A percentile compares a stretch with the other conserved stretches of the same genome.
phyloP scores from a whole-genome alignment of 2,797 vertebrate genomes.

The Peromyscus melanophrys region DNA sequence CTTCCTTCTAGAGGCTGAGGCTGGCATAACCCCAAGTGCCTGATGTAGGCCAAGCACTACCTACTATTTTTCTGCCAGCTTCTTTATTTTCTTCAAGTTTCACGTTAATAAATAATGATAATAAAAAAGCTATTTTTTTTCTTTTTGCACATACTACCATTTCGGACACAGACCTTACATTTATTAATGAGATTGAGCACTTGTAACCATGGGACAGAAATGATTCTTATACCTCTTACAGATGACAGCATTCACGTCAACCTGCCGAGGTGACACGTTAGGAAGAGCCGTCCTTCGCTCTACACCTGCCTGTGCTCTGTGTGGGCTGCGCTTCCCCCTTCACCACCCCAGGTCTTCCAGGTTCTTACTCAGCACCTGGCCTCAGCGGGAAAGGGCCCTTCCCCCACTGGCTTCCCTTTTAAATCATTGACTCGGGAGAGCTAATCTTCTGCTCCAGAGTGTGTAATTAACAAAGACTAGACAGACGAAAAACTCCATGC shows the following conservation, averaged over 20 bases:
- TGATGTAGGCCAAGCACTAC: not conserved
- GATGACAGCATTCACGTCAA: not conserved
- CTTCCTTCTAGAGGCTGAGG: not conserved
- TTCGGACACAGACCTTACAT: constrained; percentile 17
- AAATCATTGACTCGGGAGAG: constrained; percentile 36
- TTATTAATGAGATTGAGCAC: not conserved
- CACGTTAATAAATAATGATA: constrained; percentile 46
- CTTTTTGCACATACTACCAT: not conserved
- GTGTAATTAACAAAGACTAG: constrained; percentile 59
- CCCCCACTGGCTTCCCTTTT: not conserved
- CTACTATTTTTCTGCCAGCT: constrained; percentile 43
- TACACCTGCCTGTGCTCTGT: not conserved
- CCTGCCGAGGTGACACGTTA: not conserved
- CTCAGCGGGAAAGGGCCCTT: not conserved
- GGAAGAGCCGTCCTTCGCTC: not conserved
- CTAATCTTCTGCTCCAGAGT: constrained; percentile 47
- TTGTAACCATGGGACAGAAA: constrained; percentile 24
- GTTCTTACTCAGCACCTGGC: constrained; percentile 30
- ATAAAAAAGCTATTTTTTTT: not conserved
- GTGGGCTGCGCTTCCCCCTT: not conserved
- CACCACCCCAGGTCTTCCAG: not conserved
- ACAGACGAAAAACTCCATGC: not conserved
- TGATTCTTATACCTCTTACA: constrained; percentile 19
- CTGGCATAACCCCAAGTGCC: not conserved
- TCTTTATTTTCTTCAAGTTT: constrained; percentile 67